Percentiles rank a stretch among this genome's conserved stretches.
Evolutionary conservation across 2,888 invertebrate species (phyloP).

Genomic region (Lepidochrysops patricia): DNA sequence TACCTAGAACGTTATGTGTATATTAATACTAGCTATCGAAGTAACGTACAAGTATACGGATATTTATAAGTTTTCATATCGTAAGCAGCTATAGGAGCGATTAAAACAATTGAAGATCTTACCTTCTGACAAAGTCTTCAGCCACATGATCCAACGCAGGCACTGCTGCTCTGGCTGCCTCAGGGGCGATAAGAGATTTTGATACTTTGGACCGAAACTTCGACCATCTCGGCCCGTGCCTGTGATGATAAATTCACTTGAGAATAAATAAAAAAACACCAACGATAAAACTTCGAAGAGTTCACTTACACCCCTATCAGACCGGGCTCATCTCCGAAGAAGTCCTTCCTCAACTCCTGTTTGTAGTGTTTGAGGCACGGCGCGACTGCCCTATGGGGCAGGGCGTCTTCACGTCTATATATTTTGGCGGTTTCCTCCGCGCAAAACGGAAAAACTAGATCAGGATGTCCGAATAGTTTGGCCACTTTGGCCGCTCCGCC

Average conservation of each 20-base stretch:
- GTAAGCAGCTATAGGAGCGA: neutral
- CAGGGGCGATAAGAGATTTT: conserved; percentile 86
- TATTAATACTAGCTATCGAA: no score
- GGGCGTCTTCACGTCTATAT: conserved; percentile 79
- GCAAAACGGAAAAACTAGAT: conserved; percentile 82
- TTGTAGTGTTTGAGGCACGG: conserved; percentile 83
- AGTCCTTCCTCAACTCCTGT: conserved; percentile 78
- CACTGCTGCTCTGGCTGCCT: conserved; percentile 84
- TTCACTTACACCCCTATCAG: conserved; percentile 82
- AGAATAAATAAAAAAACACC: neutral
- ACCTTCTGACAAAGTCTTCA: conserved; percentile 83
- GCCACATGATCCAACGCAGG: conserved; percentile 83
- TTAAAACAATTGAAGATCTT: conserved; percentile 22
- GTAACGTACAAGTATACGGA: no score
- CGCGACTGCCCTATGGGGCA: conserved; percentile 83
- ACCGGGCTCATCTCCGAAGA: conserved; percentile 82
- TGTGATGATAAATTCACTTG: conserved; percentile 38
- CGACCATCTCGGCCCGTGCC: conserved; percentile 92
- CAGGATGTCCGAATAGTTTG: conserved; percentile 83
- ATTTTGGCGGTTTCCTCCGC: conserved; percentile 82
- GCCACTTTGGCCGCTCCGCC: conserved; percentile 77
- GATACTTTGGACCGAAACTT: conserved; percentile 88
- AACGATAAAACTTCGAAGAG: neutral
- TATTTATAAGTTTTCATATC: no score
- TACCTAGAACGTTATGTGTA: no score